Percentiles rank a stretch among this genome's conserved stretches.
Conservation (phyloP, 1,140 invertebrate species). For the Drosophila nikananu region DNA sequence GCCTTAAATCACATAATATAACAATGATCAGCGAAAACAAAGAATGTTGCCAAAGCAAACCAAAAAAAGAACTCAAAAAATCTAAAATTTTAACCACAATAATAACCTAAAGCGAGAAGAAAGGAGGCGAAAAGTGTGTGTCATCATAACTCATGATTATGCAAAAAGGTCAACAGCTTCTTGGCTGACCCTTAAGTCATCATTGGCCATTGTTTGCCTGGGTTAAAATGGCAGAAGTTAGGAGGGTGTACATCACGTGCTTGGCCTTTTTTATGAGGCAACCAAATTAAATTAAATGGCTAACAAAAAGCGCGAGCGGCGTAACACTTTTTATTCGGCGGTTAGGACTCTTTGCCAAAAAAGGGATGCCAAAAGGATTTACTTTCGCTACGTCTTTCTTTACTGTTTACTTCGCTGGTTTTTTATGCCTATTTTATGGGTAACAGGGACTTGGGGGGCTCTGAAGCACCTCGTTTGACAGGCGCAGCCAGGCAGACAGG, state of each 20-base stretch:
- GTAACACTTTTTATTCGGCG: constrained; percentile 17
- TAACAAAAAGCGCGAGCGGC: constrained; percentile 41
- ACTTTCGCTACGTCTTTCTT: constrained; percentile 32
- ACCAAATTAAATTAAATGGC: constrained; percentile 79
- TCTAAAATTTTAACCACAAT: constrained; percentile 20
- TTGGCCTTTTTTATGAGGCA: constrained; percentile 63
- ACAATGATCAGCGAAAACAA: constrained; percentile 51
- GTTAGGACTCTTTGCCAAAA: constrained; percentile 4
- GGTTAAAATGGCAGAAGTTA: not conserved
- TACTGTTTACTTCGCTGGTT: not conserved
- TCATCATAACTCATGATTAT: constrained; percentile 82
- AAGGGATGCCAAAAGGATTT: constrained; percentile 68
- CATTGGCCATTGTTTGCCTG: constrained; percentile 20
- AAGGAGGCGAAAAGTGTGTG: constrained; percentile 51
- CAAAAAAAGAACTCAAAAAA: not conserved
- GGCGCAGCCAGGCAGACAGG: constrained; percentile 55
- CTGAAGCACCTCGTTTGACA: constrained; percentile 59
- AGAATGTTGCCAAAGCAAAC: constrained; percentile 19
- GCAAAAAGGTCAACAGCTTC: constrained; percentile 80
- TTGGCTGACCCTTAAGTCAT: constrained; percentile 32
- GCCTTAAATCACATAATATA: constrained; percentile 37
- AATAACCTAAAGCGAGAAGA: constrained; percentile 11
- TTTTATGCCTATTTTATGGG: constrained; percentile 69
- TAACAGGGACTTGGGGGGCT: constrained; percentile 11
- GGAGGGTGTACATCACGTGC: constrained; percentile 34